Base-by-base conservation (phyloP, 2,113 vertebrate genomes). In the Pampusana beccarii region DNA sequence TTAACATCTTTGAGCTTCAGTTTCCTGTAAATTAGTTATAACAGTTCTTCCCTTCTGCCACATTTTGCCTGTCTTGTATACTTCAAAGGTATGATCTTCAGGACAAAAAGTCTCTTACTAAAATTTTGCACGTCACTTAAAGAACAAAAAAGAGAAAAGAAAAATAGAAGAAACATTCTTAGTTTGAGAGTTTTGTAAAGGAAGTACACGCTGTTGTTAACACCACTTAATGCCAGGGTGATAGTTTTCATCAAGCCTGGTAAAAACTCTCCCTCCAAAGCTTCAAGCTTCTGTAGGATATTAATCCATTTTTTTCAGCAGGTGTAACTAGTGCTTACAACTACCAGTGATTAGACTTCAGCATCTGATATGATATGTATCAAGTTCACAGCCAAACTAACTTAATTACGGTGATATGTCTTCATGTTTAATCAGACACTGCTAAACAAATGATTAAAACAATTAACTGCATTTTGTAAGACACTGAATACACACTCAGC, bases 21-120 rank as follows among this genome's bases (percentile, higher is more conserved):
- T 56, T 88, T 94, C 82, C 81, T 64, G 81, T 93, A 80, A 92
- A 95, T 93, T 87, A 88, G 67, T 94, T 77, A n/a, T 24, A 92
- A 74, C 60, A 26, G 40, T 31, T 90, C 66, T 93, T 94, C 24
- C 50, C 19, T 72, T 93, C 81, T 91, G 71, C 78, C 66, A 62
- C 9, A 1, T 17, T 93, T 70, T 50, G 46, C 84, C 88, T 83
- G 58, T 75, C 87, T 94, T 62, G 11, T 70, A 62, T 62, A 57
- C 91, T 95, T 96, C 81, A 92, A 93, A 94, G 33, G 42, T 64
- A 38, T 8, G 14, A 42, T 88, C 60, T 70, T 65, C 61, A 80
- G 56, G 71, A 83, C 56, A 96, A 69, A 72, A 58, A 82, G 36
- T 42, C 16, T 60, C 79, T 92, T 29, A 48, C 40, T 60, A 70